phyloP scores from a whole-genome alignment of 1,140 invertebrate species.

The Eufriesea mexicana region DNA sequence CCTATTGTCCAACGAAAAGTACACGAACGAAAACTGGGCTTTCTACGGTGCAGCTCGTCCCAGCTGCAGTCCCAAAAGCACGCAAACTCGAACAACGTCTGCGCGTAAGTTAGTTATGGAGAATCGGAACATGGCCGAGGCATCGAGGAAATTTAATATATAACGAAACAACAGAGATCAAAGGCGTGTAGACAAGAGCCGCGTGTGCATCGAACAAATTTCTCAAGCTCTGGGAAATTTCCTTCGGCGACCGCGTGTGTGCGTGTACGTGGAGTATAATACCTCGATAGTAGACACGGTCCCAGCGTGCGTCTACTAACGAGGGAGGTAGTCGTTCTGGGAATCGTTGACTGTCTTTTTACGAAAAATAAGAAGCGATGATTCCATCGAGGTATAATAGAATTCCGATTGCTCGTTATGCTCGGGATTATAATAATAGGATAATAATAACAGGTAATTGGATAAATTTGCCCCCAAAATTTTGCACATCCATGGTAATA shows the following conservation, averaged over 20 bases:
- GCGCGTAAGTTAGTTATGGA: not conserved
- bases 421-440: too few species aligned
- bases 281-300: too few species aligned
- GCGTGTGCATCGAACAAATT: not conserved
- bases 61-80: not conserved
- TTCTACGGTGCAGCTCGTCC: not conserved
- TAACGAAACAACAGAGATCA: not conserved
- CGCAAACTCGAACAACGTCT: not conserved
- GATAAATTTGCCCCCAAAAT: too few species aligned
- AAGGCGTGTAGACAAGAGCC: not conserved
- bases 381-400: too few species aligned
- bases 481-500: too few species aligned
- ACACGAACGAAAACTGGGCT: conserved; percentile 12
- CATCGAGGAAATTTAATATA: not conserved
- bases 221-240: not conserved
- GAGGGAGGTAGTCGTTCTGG: too few species aligned
- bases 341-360: too few species aligned
- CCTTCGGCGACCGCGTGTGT: not conserved
- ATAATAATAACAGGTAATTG: too few species aligned
- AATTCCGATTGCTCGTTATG: too few species aligned
- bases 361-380: too few species aligned
- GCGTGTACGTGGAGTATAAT: not conserved
- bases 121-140: not conserved
- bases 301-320: too few species aligned
- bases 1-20: too few species aligned